Conservation (phyloP, 2,113 vertebrate genomes). For the Onychostoma macrolepis region DNA sequence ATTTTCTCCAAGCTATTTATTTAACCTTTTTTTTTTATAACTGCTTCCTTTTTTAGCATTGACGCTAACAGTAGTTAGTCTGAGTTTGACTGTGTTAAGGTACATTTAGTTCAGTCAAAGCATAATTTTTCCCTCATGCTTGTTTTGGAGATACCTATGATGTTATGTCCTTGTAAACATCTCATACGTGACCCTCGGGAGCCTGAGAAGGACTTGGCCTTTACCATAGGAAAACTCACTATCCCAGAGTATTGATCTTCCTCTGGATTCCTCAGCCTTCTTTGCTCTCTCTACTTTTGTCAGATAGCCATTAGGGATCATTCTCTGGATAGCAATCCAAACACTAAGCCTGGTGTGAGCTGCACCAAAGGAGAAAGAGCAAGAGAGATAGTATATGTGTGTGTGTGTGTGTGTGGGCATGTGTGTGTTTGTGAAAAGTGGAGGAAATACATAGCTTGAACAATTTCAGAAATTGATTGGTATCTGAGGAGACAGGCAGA, state of each 20-base stretch:
- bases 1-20: no score
- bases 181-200: slow-evolving; percentile 33
- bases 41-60: neutral
- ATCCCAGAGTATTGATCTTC: slow-evolving; percentile 43
- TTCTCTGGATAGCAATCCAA: slow-evolving; percentile 35
- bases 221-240: slow-evolving; percentile 28
- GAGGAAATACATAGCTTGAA: slow-evolving; percentile 67
- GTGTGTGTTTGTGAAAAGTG: slow-evolving; percentile 34
- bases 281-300: slow-evolving; percentile 27
- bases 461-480: slow-evolving; percentile 75
- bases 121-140: neutral
- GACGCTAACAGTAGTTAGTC: neutral
- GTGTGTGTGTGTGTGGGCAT: neutral
- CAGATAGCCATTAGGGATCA: slow-evolving; percentile 39
- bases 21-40: neutral
- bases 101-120: neutral
- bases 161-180: slow-evolving; percentile 33
- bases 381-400: slow-evolving; percentile 11
- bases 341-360: slow-evolving; percentile 8
- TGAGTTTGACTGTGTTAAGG: slow-evolving; percentile 1
- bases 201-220: slow-evolving; percentile 20
- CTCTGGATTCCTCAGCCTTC: slow-evolving; percentile 23
- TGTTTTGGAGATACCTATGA: neutral
- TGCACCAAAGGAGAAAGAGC: slow-evolving; percentile 41
- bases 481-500: slow-evolving; percentile 69